phyloP scores from a whole-genome alignment of 2,888 invertebrate genomes.

The Suillia variegata region DNA sequence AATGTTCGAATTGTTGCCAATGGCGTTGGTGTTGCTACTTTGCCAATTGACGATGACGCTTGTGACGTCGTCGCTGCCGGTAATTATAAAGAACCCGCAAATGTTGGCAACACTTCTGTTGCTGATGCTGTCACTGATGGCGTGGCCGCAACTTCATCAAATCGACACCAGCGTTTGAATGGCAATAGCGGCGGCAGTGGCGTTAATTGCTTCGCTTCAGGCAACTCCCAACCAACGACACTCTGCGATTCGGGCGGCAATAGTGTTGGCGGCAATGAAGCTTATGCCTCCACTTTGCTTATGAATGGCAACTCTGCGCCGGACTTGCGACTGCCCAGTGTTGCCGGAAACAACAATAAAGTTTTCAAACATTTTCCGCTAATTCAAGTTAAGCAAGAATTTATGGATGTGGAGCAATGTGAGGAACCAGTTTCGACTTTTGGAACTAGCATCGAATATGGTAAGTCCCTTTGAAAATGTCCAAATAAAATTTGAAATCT shows the following conservation, averaged over 20 bases:
- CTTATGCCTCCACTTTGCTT: no score
- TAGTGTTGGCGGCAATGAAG: not conserved
- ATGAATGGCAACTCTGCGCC: not conserved
- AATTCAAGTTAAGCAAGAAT: slow-evolving; percentile 50
- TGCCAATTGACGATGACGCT: slow-evolving; percentile 16
- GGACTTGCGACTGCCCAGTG: not conserved
- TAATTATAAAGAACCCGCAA: slow-evolving; percentile 21
- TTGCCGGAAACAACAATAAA: slow-evolving; percentile 1
- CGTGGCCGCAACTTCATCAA: slow-evolving; percentile 24
- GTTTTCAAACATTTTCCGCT: slow-evolving; percentile 32
- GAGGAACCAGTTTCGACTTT: no score
- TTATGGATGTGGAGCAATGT: slow-evolving; percentile 37
- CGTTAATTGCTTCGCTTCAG: slow-evolving; percentile 17
- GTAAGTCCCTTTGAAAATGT: no score
- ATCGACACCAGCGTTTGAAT: slow-evolving; percentile 25
- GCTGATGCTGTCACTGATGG: slow-evolving; percentile 19
- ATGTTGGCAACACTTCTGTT: slow-evolving; percentile 2
- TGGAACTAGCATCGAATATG: no score
- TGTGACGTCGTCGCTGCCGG: slow-evolving; percentile 14
- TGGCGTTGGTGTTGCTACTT: slow-evolving; percentile 43
- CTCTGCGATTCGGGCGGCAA: not conserved
- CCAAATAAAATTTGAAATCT: no score
- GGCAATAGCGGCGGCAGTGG: slow-evolving; percentile 9
- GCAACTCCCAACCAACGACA: slow-evolving; percentile 4
- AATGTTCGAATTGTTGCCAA: slow-evolving; percentile 56